A percentile compares a stretch with the other conserved stretches of the same genome.
Conservation (phyloP, 2,888 invertebrate species). For the Slavum lentiscoides region DNA sequence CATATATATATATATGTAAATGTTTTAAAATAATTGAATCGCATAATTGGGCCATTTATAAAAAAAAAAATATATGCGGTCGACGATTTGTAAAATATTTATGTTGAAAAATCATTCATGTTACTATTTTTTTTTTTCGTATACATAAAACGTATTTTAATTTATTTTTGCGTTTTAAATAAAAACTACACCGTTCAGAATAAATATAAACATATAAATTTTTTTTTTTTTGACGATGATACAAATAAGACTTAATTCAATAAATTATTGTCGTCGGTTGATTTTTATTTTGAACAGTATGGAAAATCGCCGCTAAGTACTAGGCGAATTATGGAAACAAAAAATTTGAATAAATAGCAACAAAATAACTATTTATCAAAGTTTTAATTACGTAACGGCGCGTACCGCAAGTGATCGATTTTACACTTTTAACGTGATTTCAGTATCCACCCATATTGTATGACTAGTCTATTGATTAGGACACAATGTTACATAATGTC, state of each 20-base stretch:
- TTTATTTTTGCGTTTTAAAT: not conserved
- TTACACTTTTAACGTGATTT: not conserved
- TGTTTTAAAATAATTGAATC: too few relatives aligned
- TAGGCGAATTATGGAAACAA: not conserved
- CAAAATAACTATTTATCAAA: not conserved
- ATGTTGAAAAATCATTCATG: not conserved
- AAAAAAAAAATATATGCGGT: not conserved
- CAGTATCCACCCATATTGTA: not conserved
- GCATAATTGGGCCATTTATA: too few relatives aligned
- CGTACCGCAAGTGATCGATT: not conserved
- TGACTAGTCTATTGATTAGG: not conserved
- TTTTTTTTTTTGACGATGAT: not conserved
- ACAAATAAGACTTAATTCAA: not conserved
- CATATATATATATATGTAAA: not conserved
- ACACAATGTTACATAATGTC: not conserved
- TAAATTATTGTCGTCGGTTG: not conserved
- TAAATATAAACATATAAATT: not conserved
- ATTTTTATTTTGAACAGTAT: not conserved
- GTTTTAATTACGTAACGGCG: not conserved
- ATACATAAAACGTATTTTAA: not conserved
- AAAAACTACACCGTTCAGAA: constrained; percentile 3
- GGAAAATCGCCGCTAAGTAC: not conserved
- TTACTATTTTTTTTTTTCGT: not conserved
- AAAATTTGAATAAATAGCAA: not conserved
- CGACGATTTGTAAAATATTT: not conserved